Conservation (phyloP, 2,888 invertebrate species). For the Idaea aversata region DNA sequence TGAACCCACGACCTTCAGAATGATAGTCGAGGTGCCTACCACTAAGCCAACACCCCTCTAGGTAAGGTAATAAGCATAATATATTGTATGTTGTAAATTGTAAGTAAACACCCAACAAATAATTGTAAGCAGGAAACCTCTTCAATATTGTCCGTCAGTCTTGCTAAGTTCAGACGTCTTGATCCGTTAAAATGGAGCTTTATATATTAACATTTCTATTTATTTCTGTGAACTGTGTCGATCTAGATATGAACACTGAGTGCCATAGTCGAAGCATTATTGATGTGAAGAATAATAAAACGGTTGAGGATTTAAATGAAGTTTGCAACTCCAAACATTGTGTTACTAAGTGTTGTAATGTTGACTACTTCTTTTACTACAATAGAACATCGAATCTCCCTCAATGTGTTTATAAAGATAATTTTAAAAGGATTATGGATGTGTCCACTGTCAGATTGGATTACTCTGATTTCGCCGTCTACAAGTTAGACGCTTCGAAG, state of each 20-base stretch:
- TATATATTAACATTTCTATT: background rate
- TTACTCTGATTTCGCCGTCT: background rate
- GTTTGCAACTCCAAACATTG: constrained; percentile 19
- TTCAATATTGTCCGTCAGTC: background rate
- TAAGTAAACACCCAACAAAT: background rate
- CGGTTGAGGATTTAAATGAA: background rate
- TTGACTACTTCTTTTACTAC: background rate
- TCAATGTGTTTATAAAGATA: background rate
- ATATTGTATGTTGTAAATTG: too few species aligned
- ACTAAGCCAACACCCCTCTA: too few species aligned
- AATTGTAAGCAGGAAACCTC: background rate
- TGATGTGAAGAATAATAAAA: background rate
- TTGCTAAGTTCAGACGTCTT: background rate
- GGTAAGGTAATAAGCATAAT: too few species aligned
- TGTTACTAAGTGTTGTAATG: constrained; percentile 17
- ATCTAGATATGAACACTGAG: background rate
- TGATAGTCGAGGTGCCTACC: too few species aligned
- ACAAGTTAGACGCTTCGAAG: background rate
- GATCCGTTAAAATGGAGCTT: background rate
- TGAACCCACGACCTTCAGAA: too few species aligned
- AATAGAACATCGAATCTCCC: background rate
- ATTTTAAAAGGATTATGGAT: background rate
- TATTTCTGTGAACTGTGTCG: background rate
- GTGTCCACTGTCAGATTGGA: background rate
- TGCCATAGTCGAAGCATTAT: background rate